Base-by-base conservation (phyloP, 2,113 vertebrate species). In the Pituophis catenifer region DNA sequence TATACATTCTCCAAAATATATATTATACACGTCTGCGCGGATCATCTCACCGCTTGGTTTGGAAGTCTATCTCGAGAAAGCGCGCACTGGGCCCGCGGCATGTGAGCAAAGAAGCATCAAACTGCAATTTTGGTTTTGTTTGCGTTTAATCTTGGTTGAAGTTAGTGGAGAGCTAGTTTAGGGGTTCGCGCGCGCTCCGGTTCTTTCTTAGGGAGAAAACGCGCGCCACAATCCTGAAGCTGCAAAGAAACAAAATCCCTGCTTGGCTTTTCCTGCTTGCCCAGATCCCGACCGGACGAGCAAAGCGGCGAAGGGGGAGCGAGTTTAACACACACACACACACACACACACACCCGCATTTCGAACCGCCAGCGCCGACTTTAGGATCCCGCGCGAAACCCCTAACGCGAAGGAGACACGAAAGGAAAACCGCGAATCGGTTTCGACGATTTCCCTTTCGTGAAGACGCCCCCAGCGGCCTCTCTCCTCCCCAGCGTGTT, bases 61-160 rank as follows among this genome's bases (percentile, higher is more conserved):
- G 65, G 65, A 75, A 33, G 15, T 33, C 70, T 38, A 6, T 8
- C 70, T 75, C 70, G 15, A 12, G 29, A n/a, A 65, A 65, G 8
- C 11, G 29, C 26, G 29, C n/a, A 2, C 97, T 97, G 97, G 97
- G 97, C 98, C 97, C 97, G 97, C 97, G 97, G 96, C 94, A 53
- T 17, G 94, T 97, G 96, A 81, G 70, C 15, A 38, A 38, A 81
- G 17, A 19, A 8, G 3, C 29, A 70, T 6, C 62, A 65, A 29
- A 29, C 26, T 10, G 11, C n/a, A 38, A 33, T 8, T 33, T 19
- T 81, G 2, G n/a, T 38, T 81, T 21, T 0, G 15, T 33, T 19
- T 33, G n/a, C 17, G 70, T 38, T 81, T 81, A 81, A 81, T 9
- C 17, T 21, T 8, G 33, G 70, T 38, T 81, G 17, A 17, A 15